These are phyloP conservation scores for Electrona antarctica DNA, from an alignment of 2,113 vertebrate species.

Conservation along the genomic window DNA sequence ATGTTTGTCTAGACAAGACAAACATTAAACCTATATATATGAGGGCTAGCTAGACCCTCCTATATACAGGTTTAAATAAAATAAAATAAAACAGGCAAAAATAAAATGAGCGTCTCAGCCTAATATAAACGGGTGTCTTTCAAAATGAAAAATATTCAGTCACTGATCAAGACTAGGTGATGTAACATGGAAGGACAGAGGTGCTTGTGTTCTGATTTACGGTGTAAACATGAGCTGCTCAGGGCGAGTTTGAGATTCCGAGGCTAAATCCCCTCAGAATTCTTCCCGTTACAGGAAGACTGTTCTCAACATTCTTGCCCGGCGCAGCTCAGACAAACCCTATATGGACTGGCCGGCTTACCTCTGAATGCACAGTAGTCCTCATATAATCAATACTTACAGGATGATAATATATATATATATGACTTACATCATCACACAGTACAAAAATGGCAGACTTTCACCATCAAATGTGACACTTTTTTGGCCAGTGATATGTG, in stretches of 20 bases:
- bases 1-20: no score
- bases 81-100: no score
- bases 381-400: slow-evolving; percentile 7
- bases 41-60: no score
- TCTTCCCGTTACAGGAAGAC: slow-evolving; percentile 69
- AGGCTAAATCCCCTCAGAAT: slow-evolving; percentile 73
- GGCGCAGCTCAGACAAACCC: slow-evolving; percentile 75
- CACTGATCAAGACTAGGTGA: no score
- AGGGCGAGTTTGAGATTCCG: slow-evolving; percentile 74
- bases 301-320: slow-evolving; percentile 75
- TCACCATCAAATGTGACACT: no score
- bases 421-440: not conserved
- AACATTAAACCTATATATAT: no score
- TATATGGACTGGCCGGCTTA: slow-evolving; percentile 72
- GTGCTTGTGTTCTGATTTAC: slow-evolving; percentile 61
- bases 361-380: slow-evolving; percentile 51
- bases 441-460: no score
- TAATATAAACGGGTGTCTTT: no score
- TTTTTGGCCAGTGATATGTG: no score
- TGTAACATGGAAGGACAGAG: not conserved
- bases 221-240: slow-evolving; percentile 59
- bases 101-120: no score
- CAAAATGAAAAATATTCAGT: no score
- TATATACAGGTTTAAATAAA: no score
- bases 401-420: not conserved